Percentiles rank a stretch among this genome's conserved stretches.
Conservation (phyloP, 2,113 vertebrate species). For the Carollia perspicillata region DNA sequence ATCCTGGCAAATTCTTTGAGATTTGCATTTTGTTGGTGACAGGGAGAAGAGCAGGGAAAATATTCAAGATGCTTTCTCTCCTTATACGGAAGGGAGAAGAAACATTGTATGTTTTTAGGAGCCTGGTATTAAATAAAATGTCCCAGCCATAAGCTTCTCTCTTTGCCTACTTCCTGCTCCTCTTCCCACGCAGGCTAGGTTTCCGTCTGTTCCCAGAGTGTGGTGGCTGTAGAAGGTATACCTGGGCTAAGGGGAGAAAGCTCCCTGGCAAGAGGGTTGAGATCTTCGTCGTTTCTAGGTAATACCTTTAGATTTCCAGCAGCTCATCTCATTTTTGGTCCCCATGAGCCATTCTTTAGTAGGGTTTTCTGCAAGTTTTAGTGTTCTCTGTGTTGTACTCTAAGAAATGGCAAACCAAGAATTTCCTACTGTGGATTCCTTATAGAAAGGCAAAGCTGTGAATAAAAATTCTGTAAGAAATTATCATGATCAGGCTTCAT, state of each 20-base stretch:
- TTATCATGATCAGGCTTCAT: not conserved
- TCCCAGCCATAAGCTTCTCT: not conserved
- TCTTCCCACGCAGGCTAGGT: not conserved
- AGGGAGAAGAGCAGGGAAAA: not conserved
- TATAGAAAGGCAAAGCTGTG: not conserved
- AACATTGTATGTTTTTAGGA: not conserved
- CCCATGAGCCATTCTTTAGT: not conserved
- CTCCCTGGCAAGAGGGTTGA: not conserved
- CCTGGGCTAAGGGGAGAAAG: not conserved
- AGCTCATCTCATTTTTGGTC: not conserved
- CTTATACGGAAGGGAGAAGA: not conserved
- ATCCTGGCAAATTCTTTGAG: not conserved
- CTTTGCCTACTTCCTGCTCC: not conserved
- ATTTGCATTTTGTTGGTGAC: not conserved
- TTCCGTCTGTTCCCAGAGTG: not conserved
- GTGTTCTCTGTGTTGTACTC: not conserved
- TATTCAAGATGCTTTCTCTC: not conserved
- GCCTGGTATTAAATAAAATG: not conserved
- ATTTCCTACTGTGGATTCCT: not conserved
- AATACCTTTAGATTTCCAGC: not conserved
- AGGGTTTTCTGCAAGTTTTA: not conserved
- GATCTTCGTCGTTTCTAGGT: not conserved
- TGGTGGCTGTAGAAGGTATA: not conserved
- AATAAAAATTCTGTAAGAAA: conserved; percentile 21
- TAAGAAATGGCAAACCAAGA: not conserved